Percentiles rank a stretch among this genome's conserved stretches.
Conservation (phyloP, 2,888 invertebrate genomes). For the Leptopilina myrica region DNA sequence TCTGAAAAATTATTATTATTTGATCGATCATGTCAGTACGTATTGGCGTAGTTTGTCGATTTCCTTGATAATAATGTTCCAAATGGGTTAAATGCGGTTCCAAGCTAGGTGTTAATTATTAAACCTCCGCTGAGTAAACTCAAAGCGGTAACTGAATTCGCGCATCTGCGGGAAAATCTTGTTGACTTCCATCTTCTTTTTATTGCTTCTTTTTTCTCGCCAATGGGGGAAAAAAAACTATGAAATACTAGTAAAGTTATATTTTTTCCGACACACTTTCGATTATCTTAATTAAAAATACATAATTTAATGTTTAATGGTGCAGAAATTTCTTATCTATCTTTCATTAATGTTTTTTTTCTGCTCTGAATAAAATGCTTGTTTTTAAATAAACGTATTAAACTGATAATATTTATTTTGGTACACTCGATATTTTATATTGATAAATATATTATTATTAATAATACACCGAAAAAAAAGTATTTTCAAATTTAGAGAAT, state of each 20-base stretch:
- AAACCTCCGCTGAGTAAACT: conserved; percentile 39
- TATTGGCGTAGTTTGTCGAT: conserved; percentile 28
- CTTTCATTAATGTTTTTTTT: background rate
- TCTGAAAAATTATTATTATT: conserved; percentile 15
- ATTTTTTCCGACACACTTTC: background rate
- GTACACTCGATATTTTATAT: too few relatives aligned
- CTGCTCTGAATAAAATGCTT: too few relatives aligned
- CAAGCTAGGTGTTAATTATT: conserved; percentile 32
- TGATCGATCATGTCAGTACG: conserved; percentile 7
- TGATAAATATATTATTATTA: too few relatives aligned
- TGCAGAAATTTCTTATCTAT: conserved; percentile 16
- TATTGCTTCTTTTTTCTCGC: background rate
- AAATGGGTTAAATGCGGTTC: conserved; percentile 31
- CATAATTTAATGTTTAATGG: conserved; percentile 6
- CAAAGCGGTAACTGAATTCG: conserved; percentile 36
- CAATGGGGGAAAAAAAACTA: conserved; percentile 5
- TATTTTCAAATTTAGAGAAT: too few relatives aligned
- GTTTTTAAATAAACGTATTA: too few relatives aligned
- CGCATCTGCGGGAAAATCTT: conserved; percentile 24
- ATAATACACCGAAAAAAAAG: too few relatives aligned
- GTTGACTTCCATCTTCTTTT: conserved; percentile 24
- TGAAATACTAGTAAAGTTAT: background rate
- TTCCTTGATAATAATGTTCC: conserved; percentile 34
- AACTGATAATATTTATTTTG: too few relatives aligned
- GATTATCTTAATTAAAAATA: conserved; percentile 28